Conservation (phyloP, 2,797 vertebrate species). For the Takifugu rubripes region DNA sequence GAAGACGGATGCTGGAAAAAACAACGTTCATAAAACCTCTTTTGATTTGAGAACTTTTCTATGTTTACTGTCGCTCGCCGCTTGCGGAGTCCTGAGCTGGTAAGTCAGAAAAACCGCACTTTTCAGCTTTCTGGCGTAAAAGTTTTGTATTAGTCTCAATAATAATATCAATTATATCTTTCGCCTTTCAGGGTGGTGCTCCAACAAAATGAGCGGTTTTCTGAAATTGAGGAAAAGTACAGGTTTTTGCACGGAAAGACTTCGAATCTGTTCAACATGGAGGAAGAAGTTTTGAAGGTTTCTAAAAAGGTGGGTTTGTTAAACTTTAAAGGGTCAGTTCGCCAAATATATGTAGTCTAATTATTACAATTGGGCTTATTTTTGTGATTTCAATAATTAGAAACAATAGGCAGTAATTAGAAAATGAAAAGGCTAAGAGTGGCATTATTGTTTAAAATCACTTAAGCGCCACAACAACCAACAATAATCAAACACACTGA, state of each 20-base stretch:
- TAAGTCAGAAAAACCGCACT: constrained; percentile 32
- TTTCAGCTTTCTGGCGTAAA: neutral
- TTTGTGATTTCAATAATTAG: no score
- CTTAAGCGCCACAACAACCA: no score
- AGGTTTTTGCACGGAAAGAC: constrained; percentile 75
- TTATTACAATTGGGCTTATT: neutral
- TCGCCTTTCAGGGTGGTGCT: constrained; percentile 78
- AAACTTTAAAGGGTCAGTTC: constrained; percentile 6
- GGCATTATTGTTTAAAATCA: no score
- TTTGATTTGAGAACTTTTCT: constrained; percentile 55
- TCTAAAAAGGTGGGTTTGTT: constrained; percentile 81
- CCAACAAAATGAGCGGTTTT: constrained; percentile 83
- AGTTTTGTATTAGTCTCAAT: neutral
- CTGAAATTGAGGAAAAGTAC: constrained; percentile 82
- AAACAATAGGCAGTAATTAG: no score
- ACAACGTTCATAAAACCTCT: constrained; percentile 4
- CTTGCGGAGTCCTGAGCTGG: constrained; percentile 66
- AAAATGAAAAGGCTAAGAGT: no score
- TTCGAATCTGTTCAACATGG: constrained; percentile 72
- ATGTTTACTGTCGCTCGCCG: constrained; percentile 59
- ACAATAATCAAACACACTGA: no score
- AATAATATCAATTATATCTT: neutral
- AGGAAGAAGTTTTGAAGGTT: constrained; percentile 80
- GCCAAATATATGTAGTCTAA: neutral
- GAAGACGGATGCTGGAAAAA: constrained; percentile 22